phyloP scores from a whole-genome alignment of 1,140 invertebrate species.

The Drosophila neocordata region DNA sequence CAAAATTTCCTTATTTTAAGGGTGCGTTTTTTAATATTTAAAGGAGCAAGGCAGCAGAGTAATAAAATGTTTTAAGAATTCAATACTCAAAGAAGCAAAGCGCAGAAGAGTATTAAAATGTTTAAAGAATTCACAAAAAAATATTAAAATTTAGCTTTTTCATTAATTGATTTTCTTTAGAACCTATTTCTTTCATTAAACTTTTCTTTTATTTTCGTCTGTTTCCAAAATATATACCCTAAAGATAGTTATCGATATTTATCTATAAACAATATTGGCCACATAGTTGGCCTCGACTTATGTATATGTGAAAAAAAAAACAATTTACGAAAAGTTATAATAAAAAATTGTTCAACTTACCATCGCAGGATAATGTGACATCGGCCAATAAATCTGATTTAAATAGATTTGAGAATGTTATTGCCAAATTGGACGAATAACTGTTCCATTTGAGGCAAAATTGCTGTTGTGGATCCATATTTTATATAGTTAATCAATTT shows the following conservation, averaged over 20 bases:
- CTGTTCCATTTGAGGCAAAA: conserved; percentile 96
- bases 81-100: neutral
- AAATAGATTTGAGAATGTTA: conserved; percentile 93
- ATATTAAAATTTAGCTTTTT: too few relatives aligned
- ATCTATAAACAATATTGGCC: too few relatives aligned
- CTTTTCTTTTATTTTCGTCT: too few relatives aligned
- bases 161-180: too few relatives aligned
- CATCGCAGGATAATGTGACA: conserved; percentile 95
- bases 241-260: too few relatives aligned
- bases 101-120: too few relatives aligned
- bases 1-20: neutral
- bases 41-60: neutral
- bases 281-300: neutral
- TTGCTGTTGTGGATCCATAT: conserved; percentile 92
- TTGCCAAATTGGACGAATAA: conserved; percentile 93
- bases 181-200: too few relatives aligned
- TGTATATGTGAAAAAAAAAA: neutral
- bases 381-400: conserved; percentile 95
- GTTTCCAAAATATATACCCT: too few relatives aligned
- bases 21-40: neutral
- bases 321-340: neutral
- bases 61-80: neutral
- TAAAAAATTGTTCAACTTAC: conserved; percentile 84
- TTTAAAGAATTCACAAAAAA: neutral
- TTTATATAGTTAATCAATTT: conserved; percentile 37